These are phyloP conservation scores for Ceyx margarethae DNA, from an alignment of 2,113 vertebrate species.

Conservation along the genomic window DNA sequence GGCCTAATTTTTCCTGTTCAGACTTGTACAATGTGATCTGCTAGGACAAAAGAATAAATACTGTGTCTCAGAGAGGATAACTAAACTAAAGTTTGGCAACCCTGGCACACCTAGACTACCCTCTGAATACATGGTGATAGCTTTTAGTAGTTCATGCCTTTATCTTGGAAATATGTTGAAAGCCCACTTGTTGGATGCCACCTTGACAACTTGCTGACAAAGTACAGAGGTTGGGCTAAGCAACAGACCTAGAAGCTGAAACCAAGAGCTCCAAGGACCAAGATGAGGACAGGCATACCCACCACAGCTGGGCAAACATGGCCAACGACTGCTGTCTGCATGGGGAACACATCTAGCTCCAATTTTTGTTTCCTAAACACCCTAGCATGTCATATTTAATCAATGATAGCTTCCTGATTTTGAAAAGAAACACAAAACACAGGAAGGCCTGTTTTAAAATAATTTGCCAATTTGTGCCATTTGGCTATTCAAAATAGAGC, in stretches of 20 bases:
- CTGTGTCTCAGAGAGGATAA: background rate
- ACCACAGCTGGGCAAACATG: rapidly evolving
- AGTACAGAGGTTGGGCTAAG: background rate
- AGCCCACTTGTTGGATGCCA: background rate
- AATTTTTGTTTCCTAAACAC: background rate
- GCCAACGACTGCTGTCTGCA: background rate
- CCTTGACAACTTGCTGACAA: background rate
- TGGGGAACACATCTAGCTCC: rapidly evolving
- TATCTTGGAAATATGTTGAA: background rate
- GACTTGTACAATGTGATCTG: background rate
- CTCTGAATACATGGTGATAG: background rate
- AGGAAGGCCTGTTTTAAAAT: background rate
- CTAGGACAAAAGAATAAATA: background rate
- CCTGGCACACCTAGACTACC: background rate
- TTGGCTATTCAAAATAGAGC: background rate
- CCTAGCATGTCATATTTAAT: background rate
- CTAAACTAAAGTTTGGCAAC: background rate
- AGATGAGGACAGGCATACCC: background rate
- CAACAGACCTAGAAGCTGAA: background rate
- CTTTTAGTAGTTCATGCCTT: background rate
- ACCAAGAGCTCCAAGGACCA: background rate
- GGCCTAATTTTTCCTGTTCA: background rate
- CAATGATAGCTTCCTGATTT: background rate
- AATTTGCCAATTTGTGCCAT: background rate
- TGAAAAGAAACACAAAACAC: background rate